These are phyloP conservation scores for Phymorhynchus buccinoides DNA, from an alignment of 1,140 invertebrate species.

Conservation along the genomic window DNA sequence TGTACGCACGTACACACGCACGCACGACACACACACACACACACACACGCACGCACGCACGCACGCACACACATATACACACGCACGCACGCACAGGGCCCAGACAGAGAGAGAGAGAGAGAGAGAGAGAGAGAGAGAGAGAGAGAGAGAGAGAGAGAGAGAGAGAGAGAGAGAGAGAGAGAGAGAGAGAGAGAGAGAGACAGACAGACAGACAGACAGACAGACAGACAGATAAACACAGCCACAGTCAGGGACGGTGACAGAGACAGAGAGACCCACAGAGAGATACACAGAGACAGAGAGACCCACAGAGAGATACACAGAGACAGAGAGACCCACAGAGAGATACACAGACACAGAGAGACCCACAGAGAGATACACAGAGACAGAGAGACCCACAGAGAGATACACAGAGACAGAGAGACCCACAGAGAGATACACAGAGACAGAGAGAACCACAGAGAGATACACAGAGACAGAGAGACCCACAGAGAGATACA, in stretches of 20 bases:
- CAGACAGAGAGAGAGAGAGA: background rate
- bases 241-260: background rate
- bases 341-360: background rate
- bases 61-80: constrained; percentile 2
- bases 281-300: background rate
- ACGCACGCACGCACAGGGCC: background rate
- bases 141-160: too few species aligned
- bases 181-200: background rate
- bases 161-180: too few species aligned
- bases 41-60: constrained; percentile 24
- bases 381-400: background rate
- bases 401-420: background rate
- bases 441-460: background rate
- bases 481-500: background rate
- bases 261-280: background rate
- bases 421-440: background rate
- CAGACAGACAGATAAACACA: background rate
- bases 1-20: background rate
- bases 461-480: background rate
- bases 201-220: background rate
- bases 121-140: background rate
- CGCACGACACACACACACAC: constrained; percentile 12
- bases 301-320: background rate
- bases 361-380: background rate
- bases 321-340: background rate